Percentiles rank a stretch among this genome's conserved stretches.
These are phyloP conservation scores for Theonella swinhoei DNA, from an alignment of 37 sponge, comb jelly and placozoan genomes.

Conservation along the genomic window DNA sequence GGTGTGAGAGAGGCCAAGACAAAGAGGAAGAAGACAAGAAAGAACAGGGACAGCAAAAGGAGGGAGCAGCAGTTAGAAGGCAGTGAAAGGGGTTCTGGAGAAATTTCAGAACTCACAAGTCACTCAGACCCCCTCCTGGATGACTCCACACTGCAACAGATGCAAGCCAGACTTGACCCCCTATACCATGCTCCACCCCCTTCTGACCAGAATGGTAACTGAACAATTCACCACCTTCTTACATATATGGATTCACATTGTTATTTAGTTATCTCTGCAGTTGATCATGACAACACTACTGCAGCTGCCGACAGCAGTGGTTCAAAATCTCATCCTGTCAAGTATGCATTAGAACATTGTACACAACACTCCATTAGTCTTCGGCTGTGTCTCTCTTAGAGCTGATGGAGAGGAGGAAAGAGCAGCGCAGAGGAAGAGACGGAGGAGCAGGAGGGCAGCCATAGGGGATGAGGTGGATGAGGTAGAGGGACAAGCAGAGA, in stretches of 20 bases:
- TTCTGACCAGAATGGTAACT: background rate
- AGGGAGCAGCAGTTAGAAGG: background rate
- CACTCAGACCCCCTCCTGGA: slow-evolving; percentile 7
- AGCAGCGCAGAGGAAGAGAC: background rate
- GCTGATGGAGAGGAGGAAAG: background rate
- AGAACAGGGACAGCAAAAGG: background rate
- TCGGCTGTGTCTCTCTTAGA: no score
- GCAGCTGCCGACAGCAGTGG: background rate
- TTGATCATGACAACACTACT: background rate
- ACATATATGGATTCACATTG: background rate
- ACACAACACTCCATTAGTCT: no score
- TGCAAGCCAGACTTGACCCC: slow-evolving; percentile 62
- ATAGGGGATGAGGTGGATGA: slow-evolving; percentile 16
- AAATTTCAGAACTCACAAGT: background rate
- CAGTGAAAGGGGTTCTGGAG: background rate
- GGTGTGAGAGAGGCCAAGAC: background rate
- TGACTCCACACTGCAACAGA: slow-evolving; percentile 1
- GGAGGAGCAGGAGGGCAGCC: slow-evolving; percentile 1
- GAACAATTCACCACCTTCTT: background rate
- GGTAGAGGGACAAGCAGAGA: slow-evolving; percentile 1
- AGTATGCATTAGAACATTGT: background rate
- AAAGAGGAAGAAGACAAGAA: slow-evolving; percentile 27
- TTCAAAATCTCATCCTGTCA: background rate
- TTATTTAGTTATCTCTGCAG: background rate
- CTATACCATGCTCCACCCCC: slow-evolving; percentile 22